phyloP scores from a whole-genome alignment of 2,888 invertebrate genomes.

The Leptinotarsa tumamoca region DNA sequence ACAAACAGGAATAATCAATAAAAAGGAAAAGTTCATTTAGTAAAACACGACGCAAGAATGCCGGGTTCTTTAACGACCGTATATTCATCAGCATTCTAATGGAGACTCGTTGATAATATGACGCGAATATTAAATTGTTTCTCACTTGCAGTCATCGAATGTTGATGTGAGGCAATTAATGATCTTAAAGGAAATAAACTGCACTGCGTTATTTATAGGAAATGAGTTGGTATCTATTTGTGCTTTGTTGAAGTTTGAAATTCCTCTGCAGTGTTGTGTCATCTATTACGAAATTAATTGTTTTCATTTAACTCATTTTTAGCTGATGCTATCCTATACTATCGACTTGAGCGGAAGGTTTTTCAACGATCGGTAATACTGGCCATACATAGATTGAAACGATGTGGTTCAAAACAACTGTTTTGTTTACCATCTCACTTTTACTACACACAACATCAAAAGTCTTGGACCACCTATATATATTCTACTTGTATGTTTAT shows the following conservation, averaged over 20 bases:
- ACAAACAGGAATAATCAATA: slow-evolving; percentile 37
- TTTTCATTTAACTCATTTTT: background rate
- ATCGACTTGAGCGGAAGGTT: no score
- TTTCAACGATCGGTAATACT: no score
- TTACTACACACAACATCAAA: no score
- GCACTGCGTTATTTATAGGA: slow-evolving; percentile 11
- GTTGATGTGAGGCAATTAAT: slow-evolving; percentile 5
- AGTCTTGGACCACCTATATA: no score
- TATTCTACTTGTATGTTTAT: no score
- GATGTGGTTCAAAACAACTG: no score
- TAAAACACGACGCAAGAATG: slow-evolving; percentile 17
- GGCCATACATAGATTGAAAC: no score
- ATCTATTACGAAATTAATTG: background rate
- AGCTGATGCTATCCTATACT: background rate
- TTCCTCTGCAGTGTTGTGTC: slow-evolving; percentile 11
- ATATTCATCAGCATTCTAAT: slow-evolving; percentile 4
- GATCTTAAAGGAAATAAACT: slow-evolving; percentile 10
- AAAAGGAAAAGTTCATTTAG: slow-evolving; percentile 40
- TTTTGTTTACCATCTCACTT: no score
- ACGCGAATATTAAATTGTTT: slow-evolving; percentile 13
- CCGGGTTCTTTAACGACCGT: background rate
- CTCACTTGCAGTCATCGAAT: slow-evolving; percentile 10
- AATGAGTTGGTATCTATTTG: slow-evolving; percentile 2
- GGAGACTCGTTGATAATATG: slow-evolving; percentile 13
- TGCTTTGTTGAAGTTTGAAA: slow-evolving; percentile 1